phyloP scores from a whole-genome alignment of 2,113 vertebrate species.

The Neolamprologus ventralis region DNA sequence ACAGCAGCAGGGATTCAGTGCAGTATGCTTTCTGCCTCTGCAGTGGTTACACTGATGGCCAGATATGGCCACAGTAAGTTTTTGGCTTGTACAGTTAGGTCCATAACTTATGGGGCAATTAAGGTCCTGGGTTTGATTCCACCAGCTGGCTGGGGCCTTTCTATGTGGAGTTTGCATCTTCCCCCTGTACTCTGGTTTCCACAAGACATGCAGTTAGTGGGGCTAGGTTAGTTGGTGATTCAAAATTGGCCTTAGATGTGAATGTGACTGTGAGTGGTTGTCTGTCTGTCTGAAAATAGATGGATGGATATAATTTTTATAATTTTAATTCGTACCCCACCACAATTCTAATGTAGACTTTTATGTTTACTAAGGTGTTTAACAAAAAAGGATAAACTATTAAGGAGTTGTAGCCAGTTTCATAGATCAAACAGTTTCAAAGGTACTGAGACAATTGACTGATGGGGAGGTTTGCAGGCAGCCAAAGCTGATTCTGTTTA shows the following conservation, averaged over 20 bases:
- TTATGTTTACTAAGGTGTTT: not conserved
- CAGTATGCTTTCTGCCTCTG: not conserved
- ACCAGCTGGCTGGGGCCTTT: not conserved
- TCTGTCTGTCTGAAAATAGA: not conserved
- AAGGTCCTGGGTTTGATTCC: not conserved
- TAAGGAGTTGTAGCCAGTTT: not conserved
- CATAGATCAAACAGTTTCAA: not conserved
- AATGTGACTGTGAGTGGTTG: not conserved
- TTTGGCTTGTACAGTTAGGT: not conserved
- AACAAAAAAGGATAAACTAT: not conserved
- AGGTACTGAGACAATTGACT: not conserved
- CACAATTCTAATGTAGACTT: not conserved
- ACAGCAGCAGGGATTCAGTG: not conserved
- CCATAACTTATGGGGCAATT: fast-evolving
- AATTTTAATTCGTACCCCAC: not conserved
- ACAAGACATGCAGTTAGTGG: not conserved
- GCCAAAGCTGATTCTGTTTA: not conserved
- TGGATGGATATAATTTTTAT: not conserved
- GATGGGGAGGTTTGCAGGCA: not conserved
- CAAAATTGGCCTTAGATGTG: not conserved
- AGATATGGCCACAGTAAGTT: not conserved
- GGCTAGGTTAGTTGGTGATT: not conserved
- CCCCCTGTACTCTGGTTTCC: not conserved
- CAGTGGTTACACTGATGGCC: not conserved
- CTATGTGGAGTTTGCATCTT: not conserved